These are phyloP conservation scores for Caenorhabditis afra DNA, from an alignment of 2,888 invertebrate species.

Conservation along the genomic window DNA sequence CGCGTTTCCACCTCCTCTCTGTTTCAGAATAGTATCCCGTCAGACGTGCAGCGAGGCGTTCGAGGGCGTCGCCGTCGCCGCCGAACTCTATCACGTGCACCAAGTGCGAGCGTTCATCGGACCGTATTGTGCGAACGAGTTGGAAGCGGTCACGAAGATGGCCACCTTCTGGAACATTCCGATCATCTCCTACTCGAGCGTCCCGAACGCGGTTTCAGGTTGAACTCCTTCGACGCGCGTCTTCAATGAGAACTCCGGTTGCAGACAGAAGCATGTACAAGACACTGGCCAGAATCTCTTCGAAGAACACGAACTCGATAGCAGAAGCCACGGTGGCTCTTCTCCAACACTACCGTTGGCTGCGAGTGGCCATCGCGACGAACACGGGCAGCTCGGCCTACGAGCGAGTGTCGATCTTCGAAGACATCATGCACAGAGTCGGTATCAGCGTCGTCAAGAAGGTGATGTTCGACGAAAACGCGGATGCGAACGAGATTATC, in stretches of 20 bases:
- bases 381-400: conserved; percentile 77
- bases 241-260: neutral
- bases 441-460: conserved; percentile 75
- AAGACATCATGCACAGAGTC: conserved; percentile 75
- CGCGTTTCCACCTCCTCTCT: neutral
- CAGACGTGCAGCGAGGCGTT: conserved; percentile 76
- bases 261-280: conserved; percentile 67
- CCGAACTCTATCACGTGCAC: conserved; percentile 79
- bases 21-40: conserved; percentile 72
- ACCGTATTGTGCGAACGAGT: conserved; percentile 77
- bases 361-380: conserved; percentile 77
- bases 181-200: conserved; percentile 77
- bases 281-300: conserved; percentile 77
- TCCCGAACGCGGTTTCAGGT: conserved; percentile 73
- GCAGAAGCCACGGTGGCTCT: conserved; percentile 75
- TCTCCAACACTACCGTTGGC: conserved; percentile 76
- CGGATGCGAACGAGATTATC: conserved; percentile 73
- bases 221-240: conserved; percentile 12
- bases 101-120: conserved; percentile 79
- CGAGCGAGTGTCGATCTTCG: conserved; percentile 75
- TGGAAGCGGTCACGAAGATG: conserved; percentile 80
- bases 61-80: conserved; percentile 80
- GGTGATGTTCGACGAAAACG: conserved; percentile 76
- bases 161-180: conserved; percentile 80
- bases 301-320: conserved; percentile 76